Conservation (phyloP, 2,888 invertebrate species). For the Stenodera caucasica region DNA sequence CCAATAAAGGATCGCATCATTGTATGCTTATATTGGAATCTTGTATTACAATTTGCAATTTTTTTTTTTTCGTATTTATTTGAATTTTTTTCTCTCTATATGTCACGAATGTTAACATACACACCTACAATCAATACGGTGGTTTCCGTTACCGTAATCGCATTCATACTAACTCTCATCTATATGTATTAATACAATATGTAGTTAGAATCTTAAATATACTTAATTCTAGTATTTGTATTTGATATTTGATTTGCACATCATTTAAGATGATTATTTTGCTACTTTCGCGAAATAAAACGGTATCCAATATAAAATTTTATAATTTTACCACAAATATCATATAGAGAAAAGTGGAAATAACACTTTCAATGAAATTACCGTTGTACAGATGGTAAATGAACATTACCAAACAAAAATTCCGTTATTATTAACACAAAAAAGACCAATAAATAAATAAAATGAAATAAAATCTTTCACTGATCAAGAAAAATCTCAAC, state of each 20-base stretch:
- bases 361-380: background rate
- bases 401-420: background rate
- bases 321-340: background rate
- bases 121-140: conserved; percentile 32
- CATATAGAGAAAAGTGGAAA: background rate
- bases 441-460: too few relatives aligned
- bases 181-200: background rate
- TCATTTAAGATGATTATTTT: background rate
- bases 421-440: background rate
- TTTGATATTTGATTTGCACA: conserved; percentile 20
- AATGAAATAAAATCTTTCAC: too few relatives aligned
- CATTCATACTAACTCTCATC: background rate
- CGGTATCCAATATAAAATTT: background rate
- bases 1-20: conserved; percentile 50
- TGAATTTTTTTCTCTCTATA: conserved; percentile 21
- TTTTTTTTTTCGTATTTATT: conserved; percentile 14
- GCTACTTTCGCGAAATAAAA: background rate
- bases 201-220: conserved; percentile 5
- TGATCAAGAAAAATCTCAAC: too few relatives aligned
- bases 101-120: conserved; percentile 34
- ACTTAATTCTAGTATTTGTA: conserved; percentile 23
- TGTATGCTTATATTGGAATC: conserved; percentile 50
- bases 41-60: conserved; percentile 36
- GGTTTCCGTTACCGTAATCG: conserved; percentile 13
- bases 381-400: background rate